Evolutionary conservation across 2,888 invertebrate species (phyloP).

Genomic region (Synanthedon myopaeformis): DNA sequence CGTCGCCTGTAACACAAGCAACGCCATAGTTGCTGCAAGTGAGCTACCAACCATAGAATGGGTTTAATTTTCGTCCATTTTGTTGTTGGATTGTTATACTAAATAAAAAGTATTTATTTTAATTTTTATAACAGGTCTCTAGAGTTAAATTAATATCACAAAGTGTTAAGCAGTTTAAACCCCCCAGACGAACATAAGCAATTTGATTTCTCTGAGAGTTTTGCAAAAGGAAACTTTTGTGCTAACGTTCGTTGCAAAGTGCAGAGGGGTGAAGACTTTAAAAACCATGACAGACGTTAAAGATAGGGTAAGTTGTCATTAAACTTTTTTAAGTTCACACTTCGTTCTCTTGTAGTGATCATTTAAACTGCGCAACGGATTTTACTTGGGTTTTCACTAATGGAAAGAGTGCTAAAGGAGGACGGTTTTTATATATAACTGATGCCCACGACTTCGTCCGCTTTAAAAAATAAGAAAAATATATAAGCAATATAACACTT

Average conservation of each 20-base stretch:
- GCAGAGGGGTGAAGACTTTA: conserved; percentile 2
- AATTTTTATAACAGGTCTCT: neutral
- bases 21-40: too few relatives aligned
- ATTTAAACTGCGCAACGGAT: too few relatives aligned
- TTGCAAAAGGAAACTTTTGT: conserved; percentile 3
- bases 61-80: too few relatives aligned
- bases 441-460: too few relatives aligned
- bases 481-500: too few relatives aligned
- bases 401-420: too few relatives aligned
- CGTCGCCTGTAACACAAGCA: too few relatives aligned
- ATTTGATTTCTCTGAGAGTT: conserved; percentile 2
- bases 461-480: too few relatives aligned
- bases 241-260: neutral
- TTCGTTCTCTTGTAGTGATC: neutral
- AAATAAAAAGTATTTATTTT: neutral
- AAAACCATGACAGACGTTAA: neutral
- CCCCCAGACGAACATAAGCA: conserved; percentile 3
- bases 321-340: neutral
- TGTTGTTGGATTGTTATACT: too few relatives aligned
- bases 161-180: conserved; percentile 2
- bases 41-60: too few relatives aligned
- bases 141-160: conserved; percentile 3
- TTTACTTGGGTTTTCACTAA: too few relatives aligned
- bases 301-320: conserved; percentile 2
- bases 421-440: too few relatives aligned